These are phyloP conservation scores for Alca torda DNA, from an alignment of 2,797 vertebrate genomes.

Conservation along the genomic window DNA sequence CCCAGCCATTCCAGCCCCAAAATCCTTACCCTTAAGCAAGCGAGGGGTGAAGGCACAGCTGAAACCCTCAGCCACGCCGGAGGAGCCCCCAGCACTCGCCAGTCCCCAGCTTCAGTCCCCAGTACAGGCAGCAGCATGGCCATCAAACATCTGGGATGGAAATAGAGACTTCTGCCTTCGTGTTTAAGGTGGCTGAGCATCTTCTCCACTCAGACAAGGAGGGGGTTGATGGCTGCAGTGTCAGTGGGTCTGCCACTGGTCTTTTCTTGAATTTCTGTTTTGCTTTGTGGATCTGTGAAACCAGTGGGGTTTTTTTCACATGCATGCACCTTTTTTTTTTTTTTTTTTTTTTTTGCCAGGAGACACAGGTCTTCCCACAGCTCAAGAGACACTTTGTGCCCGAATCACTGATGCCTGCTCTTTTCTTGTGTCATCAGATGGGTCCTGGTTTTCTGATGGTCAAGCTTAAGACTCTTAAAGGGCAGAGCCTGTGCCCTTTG, in stretches of 20 bases:
- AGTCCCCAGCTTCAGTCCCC: background rate
- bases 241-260: background rate
- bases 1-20: background rate
- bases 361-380: background rate
- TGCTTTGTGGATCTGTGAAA: background rate
- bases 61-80: background rate
- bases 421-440: background rate
- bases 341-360: background rate
- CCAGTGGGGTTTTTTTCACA: rapidly evolving
- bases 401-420: background rate
- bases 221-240: background rate
- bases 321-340: no score
- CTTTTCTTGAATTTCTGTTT: background rate
- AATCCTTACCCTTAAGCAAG: background rate
- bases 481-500: background rate
- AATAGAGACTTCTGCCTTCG: background rate
- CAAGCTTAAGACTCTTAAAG: background rate
- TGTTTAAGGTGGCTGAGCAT: rapidly evolving
- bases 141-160: background rate
- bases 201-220: background rate
- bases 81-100: background rate
- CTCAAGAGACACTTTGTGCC: background rate
- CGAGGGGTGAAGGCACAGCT: background rate
- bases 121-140: rapidly evolving
- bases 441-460: background rate